Evolutionary conservation across 2,888 invertebrate species (phyloP).

Genomic region (Quadriops clusia): DNA sequence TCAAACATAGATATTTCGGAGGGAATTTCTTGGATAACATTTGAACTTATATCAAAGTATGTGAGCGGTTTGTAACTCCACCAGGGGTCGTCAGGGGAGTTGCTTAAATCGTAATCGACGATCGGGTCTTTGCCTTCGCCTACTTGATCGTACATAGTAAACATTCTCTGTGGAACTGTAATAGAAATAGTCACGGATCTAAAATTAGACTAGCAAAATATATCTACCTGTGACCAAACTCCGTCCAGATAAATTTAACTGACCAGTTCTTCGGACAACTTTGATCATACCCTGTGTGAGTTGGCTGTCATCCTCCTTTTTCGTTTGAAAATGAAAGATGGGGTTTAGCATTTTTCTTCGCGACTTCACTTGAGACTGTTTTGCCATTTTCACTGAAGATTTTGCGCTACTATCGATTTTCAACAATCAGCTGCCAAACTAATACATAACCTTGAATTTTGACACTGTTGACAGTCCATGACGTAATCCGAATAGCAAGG

Average conservation of each 20-base stretch:
- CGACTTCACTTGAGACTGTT: constrained; percentile 29
- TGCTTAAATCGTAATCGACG: constrained; percentile 45
- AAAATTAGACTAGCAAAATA: too few species aligned
- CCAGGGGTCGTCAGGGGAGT: constrained; percentile 54
- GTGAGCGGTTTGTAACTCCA: constrained; percentile 73
- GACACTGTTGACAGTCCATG: constrained; percentile 11
- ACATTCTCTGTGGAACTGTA: constrained; percentile 61
- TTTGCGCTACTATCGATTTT: not conserved
- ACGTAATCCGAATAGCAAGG: too few species aligned
- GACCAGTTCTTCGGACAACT: constrained; percentile 68
- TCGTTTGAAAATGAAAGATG: constrained; percentile 61
- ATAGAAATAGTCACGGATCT: constrained; percentile 12
- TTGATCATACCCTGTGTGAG: constrained; percentile 61
- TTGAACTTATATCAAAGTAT: constrained; percentile 66
- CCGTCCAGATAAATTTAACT: constrained; percentile 64
- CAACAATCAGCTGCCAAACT: constrained; percentile 5
- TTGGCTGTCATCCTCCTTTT: constrained; percentile 55
- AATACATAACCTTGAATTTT: constrained; percentile 12
- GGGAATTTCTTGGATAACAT: constrained; percentile 52
- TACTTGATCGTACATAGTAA: constrained; percentile 58
- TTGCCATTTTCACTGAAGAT: constrained; percentile 23
- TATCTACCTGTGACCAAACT: constrained; percentile 58
- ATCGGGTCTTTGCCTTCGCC: constrained; percentile 51
- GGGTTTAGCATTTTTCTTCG: constrained; percentile 37
- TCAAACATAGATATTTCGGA: constrained; percentile 52